These are phyloP conservation scores for Verasper variegatus DNA, from an alignment of 2,113 vertebrate genomes.

Conservation along the genomic window DNA sequence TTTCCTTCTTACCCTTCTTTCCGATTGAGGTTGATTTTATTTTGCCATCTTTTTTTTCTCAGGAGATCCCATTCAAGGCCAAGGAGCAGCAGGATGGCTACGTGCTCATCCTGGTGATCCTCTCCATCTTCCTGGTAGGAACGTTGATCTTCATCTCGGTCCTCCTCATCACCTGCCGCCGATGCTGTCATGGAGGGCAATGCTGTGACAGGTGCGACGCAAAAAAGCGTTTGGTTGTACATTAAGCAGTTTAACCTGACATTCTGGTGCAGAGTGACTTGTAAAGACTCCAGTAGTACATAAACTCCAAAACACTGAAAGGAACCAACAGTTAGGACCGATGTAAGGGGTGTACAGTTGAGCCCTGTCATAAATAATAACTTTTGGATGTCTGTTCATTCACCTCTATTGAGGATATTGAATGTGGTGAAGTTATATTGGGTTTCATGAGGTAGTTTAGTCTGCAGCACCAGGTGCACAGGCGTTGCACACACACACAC, in stretches of 20 bases:
- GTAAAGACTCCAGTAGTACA: too few relatives aligned
- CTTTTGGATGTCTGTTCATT: neutral
- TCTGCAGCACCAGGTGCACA: too few relatives aligned
- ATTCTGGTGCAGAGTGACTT: too few relatives aligned
- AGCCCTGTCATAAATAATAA: neutral
- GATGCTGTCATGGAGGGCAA: conserved; percentile 85
- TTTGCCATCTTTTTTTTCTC: neutral
- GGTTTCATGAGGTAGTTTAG: neutral
- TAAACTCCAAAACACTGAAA: too few relatives aligned
- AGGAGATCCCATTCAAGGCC: conserved; percentile 72
- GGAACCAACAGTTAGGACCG: too few relatives aligned
- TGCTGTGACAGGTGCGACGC: conserved; percentile 85
- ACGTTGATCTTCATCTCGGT: conserved; percentile 87
- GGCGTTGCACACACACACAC: too few relatives aligned
- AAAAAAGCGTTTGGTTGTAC: neutral
- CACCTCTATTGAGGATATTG: neutral
- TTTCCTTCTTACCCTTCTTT: too few relatives aligned
- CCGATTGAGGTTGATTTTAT: neutral
- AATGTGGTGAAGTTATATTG: neutral
- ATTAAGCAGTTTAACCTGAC: too few relatives aligned
- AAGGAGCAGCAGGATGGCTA: conserved; percentile 86
- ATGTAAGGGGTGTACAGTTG: too few relatives aligned
- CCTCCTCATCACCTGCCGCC: conserved; percentile 88
- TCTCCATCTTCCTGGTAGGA: conserved; percentile 91
- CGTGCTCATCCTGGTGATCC: conserved; percentile 88